Evolutionary conservation across 2,888 invertebrate species (phyloP).

Genomic region (Brachynemurus nebulosus): DNA sequence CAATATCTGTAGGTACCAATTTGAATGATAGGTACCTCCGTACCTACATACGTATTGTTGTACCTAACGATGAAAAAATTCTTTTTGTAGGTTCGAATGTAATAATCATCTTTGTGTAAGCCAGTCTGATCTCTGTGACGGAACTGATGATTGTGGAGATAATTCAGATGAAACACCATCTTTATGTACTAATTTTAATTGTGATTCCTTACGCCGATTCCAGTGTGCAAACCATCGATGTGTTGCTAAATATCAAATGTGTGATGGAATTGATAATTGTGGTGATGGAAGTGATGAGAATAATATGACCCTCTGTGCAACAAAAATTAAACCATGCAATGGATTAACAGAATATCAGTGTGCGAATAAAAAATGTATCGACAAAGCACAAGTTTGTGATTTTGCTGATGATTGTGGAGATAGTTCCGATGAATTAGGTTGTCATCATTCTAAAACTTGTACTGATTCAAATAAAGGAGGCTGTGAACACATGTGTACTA

Average conservation of each 20-base stretch:
- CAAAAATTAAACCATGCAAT: conserved; percentile 63
- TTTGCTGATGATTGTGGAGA: conserved; percentile 85
- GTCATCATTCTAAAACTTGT: conserved; percentile 55
- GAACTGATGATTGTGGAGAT: conserved; percentile 86
- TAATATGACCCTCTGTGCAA: conserved; percentile 77
- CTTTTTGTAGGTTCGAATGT: conserved; percentile 68
- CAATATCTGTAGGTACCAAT: conserved; percentile 78
- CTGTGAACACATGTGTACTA: conserved; percentile 84
- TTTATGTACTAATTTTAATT: conserved; percentile 73
- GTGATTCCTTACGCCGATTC: conserved; percentile 71
- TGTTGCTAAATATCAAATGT: conserved; percentile 72
- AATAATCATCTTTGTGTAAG: conserved; percentile 84
- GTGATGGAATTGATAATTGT: conserved; percentile 87
- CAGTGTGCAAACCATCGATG: conserved; percentile 83
- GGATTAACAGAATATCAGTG: conserved; percentile 72
- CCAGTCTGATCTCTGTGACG: conserved; percentile 81
- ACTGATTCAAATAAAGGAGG: conserved; percentile 52
- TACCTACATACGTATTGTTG: no score
- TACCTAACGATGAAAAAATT: no score
- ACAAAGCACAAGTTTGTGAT: conserved; percentile 68
- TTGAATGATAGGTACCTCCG: no score
- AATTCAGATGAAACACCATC: conserved; percentile 71
- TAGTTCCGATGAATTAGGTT: conserved; percentile 79
- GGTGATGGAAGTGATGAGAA: conserved; percentile 93
- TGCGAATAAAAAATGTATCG: conserved; percentile 75